A percentile compares a stretch with the other conserved stretches of the same genome.
Evolutionary conservation across 2,888 invertebrate genomes (phyloP).

Genomic region (Argynnis bischoffii): DNA sequence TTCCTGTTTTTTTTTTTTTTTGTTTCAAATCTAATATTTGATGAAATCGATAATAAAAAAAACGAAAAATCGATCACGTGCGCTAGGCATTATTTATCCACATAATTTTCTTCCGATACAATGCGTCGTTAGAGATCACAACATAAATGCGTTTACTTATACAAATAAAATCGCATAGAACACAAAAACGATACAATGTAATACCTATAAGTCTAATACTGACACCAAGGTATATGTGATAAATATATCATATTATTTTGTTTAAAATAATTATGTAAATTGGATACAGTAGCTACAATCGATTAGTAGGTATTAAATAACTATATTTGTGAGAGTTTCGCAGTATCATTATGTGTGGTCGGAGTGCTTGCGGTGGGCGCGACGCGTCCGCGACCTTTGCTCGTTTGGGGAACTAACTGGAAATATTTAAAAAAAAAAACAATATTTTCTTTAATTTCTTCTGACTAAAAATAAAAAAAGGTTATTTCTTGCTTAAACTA

Average conservation of each 20-base stretch:
- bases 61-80: not conserved
- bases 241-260: not conserved
- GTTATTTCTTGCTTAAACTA: no score
- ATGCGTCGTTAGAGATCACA: not conserved
- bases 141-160: conserved; percentile 12
- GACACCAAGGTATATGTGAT: no score
- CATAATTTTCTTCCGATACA: not conserved
- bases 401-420: conserved; percentile 35
- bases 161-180: no score
- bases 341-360: conserved; percentile 64
- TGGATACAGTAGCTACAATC: conserved; percentile 6
- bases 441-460: no score
- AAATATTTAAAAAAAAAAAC: not conserved
- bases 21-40: not conserved
- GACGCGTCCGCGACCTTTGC: conserved; percentile 42
- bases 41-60: conserved; percentile 1
- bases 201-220: no score
- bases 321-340: conserved; percentile 34
- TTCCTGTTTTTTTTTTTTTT: no score
- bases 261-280: conserved; percentile 9
- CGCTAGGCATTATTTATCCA: conserved; percentile 4
- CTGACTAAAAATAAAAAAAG: no score
- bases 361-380: conserved; percentile 56
- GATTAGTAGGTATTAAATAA: conserved; percentile 6
- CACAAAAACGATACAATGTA: no score